Percentiles rank a stretch among this genome's conserved stretches.
These are phyloP conservation scores for Amblyraja radiata DNA, from an alignment of 2,797 vertebrate genomes.

Conservation along the genomic window DNA sequence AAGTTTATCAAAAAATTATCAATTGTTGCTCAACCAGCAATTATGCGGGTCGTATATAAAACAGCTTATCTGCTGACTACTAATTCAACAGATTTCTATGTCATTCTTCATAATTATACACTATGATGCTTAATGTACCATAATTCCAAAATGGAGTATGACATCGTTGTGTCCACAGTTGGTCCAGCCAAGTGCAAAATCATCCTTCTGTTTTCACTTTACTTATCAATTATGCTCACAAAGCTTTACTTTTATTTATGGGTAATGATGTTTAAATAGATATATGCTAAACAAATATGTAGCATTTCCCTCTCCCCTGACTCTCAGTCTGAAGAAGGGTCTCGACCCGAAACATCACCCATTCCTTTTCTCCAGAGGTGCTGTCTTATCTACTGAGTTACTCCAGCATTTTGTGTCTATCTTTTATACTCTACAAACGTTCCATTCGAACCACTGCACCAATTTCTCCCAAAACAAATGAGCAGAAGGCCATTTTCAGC, in stretches of 20 bases:
- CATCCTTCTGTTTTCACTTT: neutral
- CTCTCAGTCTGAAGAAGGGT: too few relatives aligned
- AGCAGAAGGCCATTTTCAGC: neutral
- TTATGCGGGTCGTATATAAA: neutral
- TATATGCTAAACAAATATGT: neutral
- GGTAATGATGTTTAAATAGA: neutral
- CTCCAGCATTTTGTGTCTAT: too few relatives aligned
- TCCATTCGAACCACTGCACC: neutral
- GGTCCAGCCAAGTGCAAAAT: neutral
- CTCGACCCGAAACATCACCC: too few relatives aligned
- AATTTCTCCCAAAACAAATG: neutral
- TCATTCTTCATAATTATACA: neutral
- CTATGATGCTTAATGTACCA: neutral
- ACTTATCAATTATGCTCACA: neutral
- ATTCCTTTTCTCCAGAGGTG: too few relatives aligned
- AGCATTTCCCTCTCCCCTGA: too few relatives aligned
- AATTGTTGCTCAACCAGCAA: neutral
- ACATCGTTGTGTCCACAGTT: neutral
- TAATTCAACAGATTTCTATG: neutral
- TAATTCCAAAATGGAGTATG: neutral
- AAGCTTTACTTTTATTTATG: neutral
- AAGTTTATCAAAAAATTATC: neutral
- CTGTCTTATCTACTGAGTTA: too few relatives aligned
- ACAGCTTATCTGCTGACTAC: neutral
- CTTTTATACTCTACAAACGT: neutral